Conservation (phyloP, 2,888 invertebrate species). For the Macaria liturata region DNA sequence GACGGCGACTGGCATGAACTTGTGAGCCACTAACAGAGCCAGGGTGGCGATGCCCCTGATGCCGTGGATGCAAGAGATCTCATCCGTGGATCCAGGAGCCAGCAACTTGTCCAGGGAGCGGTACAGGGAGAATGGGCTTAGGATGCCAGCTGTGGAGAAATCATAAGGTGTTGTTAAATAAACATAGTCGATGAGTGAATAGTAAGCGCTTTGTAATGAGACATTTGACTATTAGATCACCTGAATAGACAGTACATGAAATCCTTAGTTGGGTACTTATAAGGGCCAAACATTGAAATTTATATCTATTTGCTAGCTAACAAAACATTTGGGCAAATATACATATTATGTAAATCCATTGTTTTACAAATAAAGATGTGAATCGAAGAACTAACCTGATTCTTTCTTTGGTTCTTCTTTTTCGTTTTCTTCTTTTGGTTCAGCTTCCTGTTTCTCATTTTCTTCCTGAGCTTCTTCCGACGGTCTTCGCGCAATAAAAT, state of each 20-base stretch:
- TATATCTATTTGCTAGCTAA: not conserved
- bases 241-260: no score
- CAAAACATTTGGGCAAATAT: not conserved
- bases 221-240: no score
- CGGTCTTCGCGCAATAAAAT: constrained; percentile 56
- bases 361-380: no score
- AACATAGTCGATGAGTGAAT: no score
- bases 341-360: no score
- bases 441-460: constrained; percentile 45
- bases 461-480: constrained; percentile 45
- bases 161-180: no score
- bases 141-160: constrained; percentile 52
- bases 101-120: constrained; percentile 83
- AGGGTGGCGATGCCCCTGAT: constrained; percentile 86
- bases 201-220: no score
- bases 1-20: constrained; percentile 85
- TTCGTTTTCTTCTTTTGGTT: constrained; percentile 44
- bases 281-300: not conserved
- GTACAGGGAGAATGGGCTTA: constrained; percentile 86
- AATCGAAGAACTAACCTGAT: constrained; percentile 38
- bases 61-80: constrained; percentile 88
- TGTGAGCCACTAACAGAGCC: constrained; percentile 85
- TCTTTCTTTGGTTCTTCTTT: constrained; percentile 36
- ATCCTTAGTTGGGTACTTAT: not conserved
- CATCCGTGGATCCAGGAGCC: constrained; percentile 74